phyloP scores from a whole-genome alignment of 1,140 invertebrate genomes.

The Pentalonia nigronervosa region DNA sequence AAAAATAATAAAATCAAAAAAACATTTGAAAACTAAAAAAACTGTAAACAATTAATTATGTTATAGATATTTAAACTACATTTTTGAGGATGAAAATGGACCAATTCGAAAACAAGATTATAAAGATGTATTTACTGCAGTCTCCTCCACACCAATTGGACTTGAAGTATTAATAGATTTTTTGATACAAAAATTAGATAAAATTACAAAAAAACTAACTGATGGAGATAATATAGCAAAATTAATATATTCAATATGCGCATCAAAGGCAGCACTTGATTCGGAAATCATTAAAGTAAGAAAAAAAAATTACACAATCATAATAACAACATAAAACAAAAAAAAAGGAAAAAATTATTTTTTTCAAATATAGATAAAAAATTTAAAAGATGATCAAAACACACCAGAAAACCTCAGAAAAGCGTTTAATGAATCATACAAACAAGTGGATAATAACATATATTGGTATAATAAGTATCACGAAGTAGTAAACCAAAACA shows the following conservation, averaged over 20 bases:
- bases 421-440: not conserved
- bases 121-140: not conserved
- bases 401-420: not conserved
- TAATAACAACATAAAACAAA: too few relatives aligned
- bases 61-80: conserved; percentile 38
- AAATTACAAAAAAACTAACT: not conserved
- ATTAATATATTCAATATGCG: not conserved
- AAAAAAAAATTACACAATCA: not conserved
- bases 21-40: too few relatives aligned
- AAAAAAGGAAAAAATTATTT: not conserved
- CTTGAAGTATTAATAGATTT: conserved; percentile 20
- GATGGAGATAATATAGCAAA: not conserved
- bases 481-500: not conserved
- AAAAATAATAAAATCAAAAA: too few relatives aligned
- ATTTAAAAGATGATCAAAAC: not conserved
- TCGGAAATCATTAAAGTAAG: conserved; percentile 21
- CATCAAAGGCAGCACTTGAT: conserved; percentile 8
- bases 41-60: not conserved
- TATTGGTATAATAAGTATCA: conserved; percentile 26
- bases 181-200: not conserved
- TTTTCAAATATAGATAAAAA: not conserved
- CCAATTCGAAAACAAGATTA: conserved; percentile 19
- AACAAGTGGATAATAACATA: not conserved
- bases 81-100: not conserved
- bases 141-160: not conserved